Base-by-base conservation (phyloP, 2,888 invertebrate genomes). In the Baccha elongata region DNA sequence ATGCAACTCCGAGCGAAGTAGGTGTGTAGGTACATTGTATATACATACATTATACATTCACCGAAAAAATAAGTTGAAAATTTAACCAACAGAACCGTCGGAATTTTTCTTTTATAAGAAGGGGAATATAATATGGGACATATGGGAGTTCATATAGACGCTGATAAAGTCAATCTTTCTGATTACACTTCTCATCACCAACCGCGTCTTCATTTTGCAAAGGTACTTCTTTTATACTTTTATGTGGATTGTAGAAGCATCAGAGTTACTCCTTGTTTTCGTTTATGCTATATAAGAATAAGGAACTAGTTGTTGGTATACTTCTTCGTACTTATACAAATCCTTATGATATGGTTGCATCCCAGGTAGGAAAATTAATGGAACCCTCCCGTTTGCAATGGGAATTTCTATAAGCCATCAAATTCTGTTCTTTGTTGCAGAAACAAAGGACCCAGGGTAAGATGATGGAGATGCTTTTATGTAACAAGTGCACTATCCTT, bases 171-270 rank as follows among this genome's bases (percentile, higher is more conserved):
- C 83, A 83, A 78, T 78, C 68, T 78, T 23, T 50, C 44, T 83
- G 83, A 83, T 83, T 83, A 73, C 58, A 72, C 46, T 35, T 53
- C 44, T 64, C 67, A 68, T 83, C 67, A 55, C 78, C 71, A 52
- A 72, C 67, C 72, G 72, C 83, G 74, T 67, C 68, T 72, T 83
- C 78, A 83, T 83, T 78, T n/a, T n/a, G n/a, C n/a, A n/a, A n/a
- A n/a, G n/a, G n/a, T 69, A 72, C 62, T 42, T 44, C 65, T 60
- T 29, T 44, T 60, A 32, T 60, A 32, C 44, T 60, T 44, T 44
- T 29, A 44, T 40, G 44, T 29, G 19, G 29, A 17, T n/a, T n/a
- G 17, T 44, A 19, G 60, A 44, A 60, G 13, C 50, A 60, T 35
- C 44, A 42, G 23, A 21, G 48, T 46, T 55, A 68, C 44, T 62